Base-by-base conservation (phyloP, 2,797 vertebrate species). In the Hapalemur alaotrensis region DNA sequence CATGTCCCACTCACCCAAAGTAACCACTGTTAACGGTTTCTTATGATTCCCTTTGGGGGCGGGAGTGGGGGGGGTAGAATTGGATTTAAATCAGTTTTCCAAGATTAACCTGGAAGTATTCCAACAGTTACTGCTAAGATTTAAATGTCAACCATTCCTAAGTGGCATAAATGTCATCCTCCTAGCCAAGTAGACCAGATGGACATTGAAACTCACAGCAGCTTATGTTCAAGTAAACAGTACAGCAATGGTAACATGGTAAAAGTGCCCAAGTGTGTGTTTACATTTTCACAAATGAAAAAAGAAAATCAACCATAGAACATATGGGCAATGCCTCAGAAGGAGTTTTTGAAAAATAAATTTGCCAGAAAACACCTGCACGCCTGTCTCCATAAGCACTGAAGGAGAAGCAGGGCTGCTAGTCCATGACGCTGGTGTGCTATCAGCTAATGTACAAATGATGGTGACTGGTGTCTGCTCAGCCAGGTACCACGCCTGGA, bases 71-170 rank as follows among this genome's bases (percentile, higher is more conserved):
- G 61, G 4, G 18, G 43, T 5, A 83, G 52, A 75, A 92, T 48
- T 92, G 89, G n/a, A 91, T 93, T 94, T 91, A 95, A 91, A 89
- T 85, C 84, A 93, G 38, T 76, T 94, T 95, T 83, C 50, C 63
- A 93, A 89, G 79, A 89, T 73, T 92, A 95, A 88, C 28, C 46
- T 97, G 93, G 63, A 95, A 65, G 20, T 85, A 7, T 80, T 92
- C 79, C 88, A 95, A 72, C 23, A 83, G 79, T 96, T 94, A 50
- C 81, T 97, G 96, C 82, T 95, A 95, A 93, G 89, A 95, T 86
- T 94, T 94, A 96, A 98, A 97, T 97, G 97, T 96, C 95, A 97
- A 14, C 91, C 41, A 50, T 82, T 95, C 43, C 70, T 72, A 91
- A 94, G 57, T 82, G 63, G 57, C 73, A 59, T 67, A 81, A 82